Conservation (phyloP, 2,797 vertebrate species). For the Hydrolagus colliei region DNA sequence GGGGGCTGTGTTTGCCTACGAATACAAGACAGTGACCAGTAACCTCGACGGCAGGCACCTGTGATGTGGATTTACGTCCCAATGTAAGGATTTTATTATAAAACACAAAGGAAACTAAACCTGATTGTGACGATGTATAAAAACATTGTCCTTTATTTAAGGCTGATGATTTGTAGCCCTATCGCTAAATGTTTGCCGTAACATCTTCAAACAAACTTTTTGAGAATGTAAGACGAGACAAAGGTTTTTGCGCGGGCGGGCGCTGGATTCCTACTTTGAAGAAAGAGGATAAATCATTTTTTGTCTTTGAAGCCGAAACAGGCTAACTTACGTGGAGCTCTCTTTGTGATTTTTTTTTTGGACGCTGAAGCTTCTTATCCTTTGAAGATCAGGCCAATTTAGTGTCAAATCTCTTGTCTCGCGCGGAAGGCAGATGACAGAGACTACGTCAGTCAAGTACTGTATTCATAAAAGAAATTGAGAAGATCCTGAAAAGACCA, state of each 20-base stretch:
- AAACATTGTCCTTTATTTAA: too few species aligned
- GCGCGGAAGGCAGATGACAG: constrained; percentile 1
- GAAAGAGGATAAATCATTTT: constrained; percentile 1
- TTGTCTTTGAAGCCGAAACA: constrained; percentile 3
- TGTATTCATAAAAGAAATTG: neutral
- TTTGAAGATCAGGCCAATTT: constrained; percentile 17
- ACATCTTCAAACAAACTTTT: neutral
- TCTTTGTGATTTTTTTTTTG: neutral
- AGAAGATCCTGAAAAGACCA: neutral
- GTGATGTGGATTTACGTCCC: too few species aligned
- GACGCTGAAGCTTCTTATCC: neutral
- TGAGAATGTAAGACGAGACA: neutral
- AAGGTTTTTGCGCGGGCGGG: neutral
- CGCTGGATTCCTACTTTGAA: neutral
- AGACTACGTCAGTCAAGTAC: neutral
- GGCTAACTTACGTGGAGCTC: neutral
- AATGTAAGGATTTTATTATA: too few species aligned
- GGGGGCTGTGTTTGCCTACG: too few species aligned
- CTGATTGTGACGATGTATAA: too few species aligned
- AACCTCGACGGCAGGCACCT: too few species aligned
- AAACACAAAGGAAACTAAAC: too few species aligned
- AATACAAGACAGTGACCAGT: too few species aligned
- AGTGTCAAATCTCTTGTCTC: neutral
- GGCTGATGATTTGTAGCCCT: too few species aligned
- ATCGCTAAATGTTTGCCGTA: too few species aligned